These are phyloP conservation scores for Tetranychus cinnabarinus DNA, from an alignment of 1,140 invertebrate genomes.

Conservation along the genomic window DNA sequence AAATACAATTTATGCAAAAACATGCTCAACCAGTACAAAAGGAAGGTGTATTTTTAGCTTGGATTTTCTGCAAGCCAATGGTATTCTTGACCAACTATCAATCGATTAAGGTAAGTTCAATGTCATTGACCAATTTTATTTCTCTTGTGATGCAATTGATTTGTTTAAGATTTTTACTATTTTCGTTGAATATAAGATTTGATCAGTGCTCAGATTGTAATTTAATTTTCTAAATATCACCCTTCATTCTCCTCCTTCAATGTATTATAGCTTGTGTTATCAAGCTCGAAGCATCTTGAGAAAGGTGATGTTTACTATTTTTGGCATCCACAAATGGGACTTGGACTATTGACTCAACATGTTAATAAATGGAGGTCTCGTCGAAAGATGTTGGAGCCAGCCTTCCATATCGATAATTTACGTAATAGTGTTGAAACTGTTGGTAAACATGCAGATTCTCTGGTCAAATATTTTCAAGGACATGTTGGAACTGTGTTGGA, in stretches of 20 bases:
- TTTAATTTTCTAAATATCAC: no score
- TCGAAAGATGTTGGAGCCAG: conserved; percentile 36
- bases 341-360: conserved; percentile 45
- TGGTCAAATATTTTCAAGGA: background rate
- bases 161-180: background rate
- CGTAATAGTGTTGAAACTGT: conserved; percentile 33
- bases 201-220: no score
- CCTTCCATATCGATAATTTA: conserved; percentile 36
- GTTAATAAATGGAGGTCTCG: conserved; percentile 35
- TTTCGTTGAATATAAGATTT: background rate
- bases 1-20: no score
- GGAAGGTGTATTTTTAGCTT: no score
- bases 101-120: background rate
- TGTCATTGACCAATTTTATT: background rate
- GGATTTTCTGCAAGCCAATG: no score
- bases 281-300: background rate
- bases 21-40: no score
- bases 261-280: background rate
- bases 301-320: background rate
- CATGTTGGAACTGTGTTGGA: background rate
- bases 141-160: background rate
- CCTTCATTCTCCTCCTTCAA: background rate
- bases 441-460: conserved; percentile 22
- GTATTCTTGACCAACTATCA: background rate
- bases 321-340: conserved; percentile 41